A percentile compares a stretch with the other conserved stretches of the same genome.
Evolutionary conservation across 2,888 invertebrate species (phyloP).

Genomic region (Dryobotodes eremita): DNA sequence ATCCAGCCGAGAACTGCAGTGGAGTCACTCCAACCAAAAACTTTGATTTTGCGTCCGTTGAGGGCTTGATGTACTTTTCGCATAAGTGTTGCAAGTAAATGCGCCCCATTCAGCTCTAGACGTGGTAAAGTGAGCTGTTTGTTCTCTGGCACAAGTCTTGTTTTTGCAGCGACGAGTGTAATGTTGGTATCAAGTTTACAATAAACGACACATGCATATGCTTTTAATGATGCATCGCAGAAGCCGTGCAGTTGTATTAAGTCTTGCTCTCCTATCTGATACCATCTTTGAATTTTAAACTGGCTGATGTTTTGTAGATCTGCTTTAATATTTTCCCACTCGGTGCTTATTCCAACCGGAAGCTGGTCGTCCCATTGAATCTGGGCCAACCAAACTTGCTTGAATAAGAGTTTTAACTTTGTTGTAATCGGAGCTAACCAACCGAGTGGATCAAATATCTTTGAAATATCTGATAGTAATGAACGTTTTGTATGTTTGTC

Average conservation of each 20-base stretch:
- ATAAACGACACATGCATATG: slow-evolving; percentile 5
- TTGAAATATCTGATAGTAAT: neutral
- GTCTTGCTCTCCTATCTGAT: neutral
- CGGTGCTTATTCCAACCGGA: slow-evolving; percentile 4
- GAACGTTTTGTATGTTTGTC: neutral
- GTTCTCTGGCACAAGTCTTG: neutral
- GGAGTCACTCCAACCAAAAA: no score
- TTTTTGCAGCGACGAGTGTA: neutral
- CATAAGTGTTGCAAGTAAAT: neutral
- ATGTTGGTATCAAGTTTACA: slow-evolving; percentile 6
- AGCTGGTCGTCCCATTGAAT: slow-evolving; percentile 11
- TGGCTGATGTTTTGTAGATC: neutral
- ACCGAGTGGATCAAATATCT: neutral
- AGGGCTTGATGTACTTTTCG: neutral
- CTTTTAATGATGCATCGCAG: slow-evolving; percentile 1
- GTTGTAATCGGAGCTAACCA: neutral
- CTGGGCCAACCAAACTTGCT: slow-evolving; percentile 8
- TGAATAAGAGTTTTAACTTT: slow-evolving; percentile 9
- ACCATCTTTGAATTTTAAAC: neutral
- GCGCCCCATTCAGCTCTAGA: neutral
- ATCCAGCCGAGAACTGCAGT: no score
- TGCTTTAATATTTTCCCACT: neutral
- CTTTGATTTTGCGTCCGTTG: no score
- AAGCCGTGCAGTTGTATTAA: slow-evolving; percentile 9
- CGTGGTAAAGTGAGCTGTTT: neutral